These are phyloP conservation scores for Meiosimyza decipiens DNA, from an alignment of 2,888 invertebrate species.

Conservation along the genomic window DNA sequence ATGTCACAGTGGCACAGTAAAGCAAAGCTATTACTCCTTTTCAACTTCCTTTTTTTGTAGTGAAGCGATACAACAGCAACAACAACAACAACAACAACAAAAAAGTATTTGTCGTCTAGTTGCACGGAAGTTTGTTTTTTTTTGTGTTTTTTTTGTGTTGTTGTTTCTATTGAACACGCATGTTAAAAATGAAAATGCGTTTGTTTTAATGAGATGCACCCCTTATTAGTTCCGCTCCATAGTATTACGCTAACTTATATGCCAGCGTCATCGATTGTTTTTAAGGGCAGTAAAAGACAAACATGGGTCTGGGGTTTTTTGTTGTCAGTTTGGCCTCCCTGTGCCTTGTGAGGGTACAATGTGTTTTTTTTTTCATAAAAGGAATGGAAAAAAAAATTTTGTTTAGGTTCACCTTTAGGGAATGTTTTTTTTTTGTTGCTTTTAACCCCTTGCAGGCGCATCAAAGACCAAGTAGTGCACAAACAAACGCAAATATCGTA, in stretches of 20 bases:
- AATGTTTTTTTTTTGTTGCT: too few species aligned
- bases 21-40: background rate
- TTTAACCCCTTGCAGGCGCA: background rate
- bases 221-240: conserved; percentile 39
- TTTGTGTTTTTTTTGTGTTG: too few species aligned
- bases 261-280: conserved; percentile 34
- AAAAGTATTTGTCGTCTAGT: background rate
- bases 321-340: background rate
- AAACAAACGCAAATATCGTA: background rate
- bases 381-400: background rate
- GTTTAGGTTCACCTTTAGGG: conserved; percentile 7
- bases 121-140: background rate
- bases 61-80: background rate
- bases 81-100: background rate
- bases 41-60: background rate
- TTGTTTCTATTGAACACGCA: background rate
- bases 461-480: background rate
- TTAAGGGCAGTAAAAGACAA: conserved; percentile 1
- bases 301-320: conserved; percentile 26
- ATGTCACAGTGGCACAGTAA: conserved; percentile 43
- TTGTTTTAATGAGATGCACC: conserved; percentile 62
- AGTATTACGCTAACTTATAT: conserved; percentile 39
- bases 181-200: too few species aligned
- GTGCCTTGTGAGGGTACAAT: background rate
- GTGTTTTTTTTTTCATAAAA: background rate